Base-by-base conservation (phyloP, 92 coral and sea anemone species). In the Palythoa grandis region DNA sequence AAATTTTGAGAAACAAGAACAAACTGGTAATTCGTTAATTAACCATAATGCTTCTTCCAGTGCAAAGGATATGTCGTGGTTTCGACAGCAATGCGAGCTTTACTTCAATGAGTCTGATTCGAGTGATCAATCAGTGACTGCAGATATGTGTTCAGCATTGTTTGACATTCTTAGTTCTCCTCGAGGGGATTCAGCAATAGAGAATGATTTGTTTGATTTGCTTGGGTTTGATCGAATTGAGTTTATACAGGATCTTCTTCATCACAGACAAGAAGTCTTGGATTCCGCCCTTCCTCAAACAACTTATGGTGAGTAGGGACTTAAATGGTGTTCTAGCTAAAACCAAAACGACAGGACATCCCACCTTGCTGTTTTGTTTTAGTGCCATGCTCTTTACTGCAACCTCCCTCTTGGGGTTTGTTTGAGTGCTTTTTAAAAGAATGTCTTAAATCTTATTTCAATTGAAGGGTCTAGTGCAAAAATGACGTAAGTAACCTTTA, bases 161-260 rank as follows among this genome's bases (percentile, higher is more conserved):
- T 97, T 97, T 97, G 99, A 97, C 76, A 87, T 95, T 90, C 90
- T 97, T 63, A 90, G 97, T 70, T 97, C 99, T 3, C 97, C 91
- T 1, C 87, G 97, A 83, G 92, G 89, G 14, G 79, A 93, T 80
- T 91, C 92, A 15, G 99, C 90, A 82, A 93, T 97, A 56, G 97
- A 97, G 82, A 92, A 95, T 89, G 99, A 97, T 38, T 82, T 97
- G 76, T 92, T 95, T 87, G 99, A 97, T 48, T 86, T 97, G 77
- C 89, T 97, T 24, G 99, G 99, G 0, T 97, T 97, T 92, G 99
- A 97, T 87, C 95, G 94, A 0, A 89, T 97, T 83, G 99, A 95
- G 40, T 90, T 97, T 78, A 97, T 97, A 86, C 92, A 96, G 80
- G 91, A 87, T 4, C 86, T 95, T 39, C 88, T 95, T 4, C 85